Conservation (phyloP, 2,113 vertebrate species). For the Ardeotis arabs region DNA sequence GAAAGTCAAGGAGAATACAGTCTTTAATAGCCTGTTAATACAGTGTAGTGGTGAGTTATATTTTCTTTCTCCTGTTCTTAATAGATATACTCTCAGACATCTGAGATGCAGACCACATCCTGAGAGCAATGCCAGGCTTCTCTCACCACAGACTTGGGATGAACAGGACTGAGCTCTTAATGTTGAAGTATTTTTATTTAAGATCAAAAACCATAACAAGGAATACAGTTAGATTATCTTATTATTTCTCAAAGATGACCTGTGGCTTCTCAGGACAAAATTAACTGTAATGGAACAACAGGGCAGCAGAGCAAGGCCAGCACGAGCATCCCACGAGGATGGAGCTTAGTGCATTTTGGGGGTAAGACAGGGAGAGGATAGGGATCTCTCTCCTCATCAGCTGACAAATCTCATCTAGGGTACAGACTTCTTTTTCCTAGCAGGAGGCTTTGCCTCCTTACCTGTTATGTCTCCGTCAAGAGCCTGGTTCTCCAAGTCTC, state of each 20-base stretch:
- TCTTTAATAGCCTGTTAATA: not conserved
- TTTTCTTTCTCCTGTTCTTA: not conserved
- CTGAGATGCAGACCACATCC: not conserved
- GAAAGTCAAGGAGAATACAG: not conserved
- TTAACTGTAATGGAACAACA: not conserved
- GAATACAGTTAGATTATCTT: not conserved
- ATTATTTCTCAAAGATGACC: not conserved
- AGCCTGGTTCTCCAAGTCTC: not conserved
- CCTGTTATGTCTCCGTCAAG: not conserved
- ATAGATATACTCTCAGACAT: not conserved
- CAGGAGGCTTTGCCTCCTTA: not conserved
- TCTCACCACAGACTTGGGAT: not conserved
- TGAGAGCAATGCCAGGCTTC: not conserved
- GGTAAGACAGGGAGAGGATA: not conserved
- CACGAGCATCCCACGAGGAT: not conserved
- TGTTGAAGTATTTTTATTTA: not conserved
- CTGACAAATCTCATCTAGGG: not conserved
- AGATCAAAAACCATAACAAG: not conserved
- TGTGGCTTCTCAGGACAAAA: not conserved
- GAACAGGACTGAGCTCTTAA: not conserved
- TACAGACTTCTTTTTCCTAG: not conserved
- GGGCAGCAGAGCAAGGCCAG: accelerated
- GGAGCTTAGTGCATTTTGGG: not conserved
- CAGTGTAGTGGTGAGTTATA: not conserved
- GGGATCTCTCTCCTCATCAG: not conserved